These are phyloP conservation scores for Tachypleus tridentatus DNA, from an alignment of 1,140 invertebrate genomes.

Conservation along the genomic window DNA sequence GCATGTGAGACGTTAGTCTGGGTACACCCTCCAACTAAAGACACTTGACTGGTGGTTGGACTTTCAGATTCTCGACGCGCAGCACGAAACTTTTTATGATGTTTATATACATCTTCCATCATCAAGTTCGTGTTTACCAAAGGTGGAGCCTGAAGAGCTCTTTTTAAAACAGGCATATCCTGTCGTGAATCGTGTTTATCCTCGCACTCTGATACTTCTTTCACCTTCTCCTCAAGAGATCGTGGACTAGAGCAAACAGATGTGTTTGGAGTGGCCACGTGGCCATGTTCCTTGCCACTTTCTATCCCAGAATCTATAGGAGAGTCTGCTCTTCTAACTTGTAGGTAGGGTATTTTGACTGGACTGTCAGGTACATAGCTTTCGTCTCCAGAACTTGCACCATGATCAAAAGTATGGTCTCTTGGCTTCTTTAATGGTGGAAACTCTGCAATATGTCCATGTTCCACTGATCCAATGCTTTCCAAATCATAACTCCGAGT, in stretches of 20 bases:
- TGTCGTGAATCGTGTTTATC: conserved; percentile 28
- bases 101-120: conserved; percentile 85
- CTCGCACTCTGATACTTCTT: conserved; percentile 2
- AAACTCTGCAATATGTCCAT: too few species aligned
- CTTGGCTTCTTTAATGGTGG: conserved; percentile 39
- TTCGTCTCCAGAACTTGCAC: conserved; percentile 52
- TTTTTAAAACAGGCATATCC: conserved; percentile 81
- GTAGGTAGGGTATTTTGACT: conserved; percentile 2
- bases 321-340: conserved; percentile 47
- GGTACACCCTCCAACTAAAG: conserved; percentile 32
- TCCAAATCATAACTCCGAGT: conserved; percentile 12
- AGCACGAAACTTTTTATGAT: conserved; percentile 76
- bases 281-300: conserved; percentile 48
- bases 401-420: conserved; percentile 45
- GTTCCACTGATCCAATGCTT: too few species aligned
- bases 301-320: conserved; percentile 83
- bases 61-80: not conserved
- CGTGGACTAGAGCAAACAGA: conserved; percentile 57
- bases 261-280: conserved; percentile 40
- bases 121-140: conserved; percentile 55
- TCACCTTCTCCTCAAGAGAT: conserved; percentile 8
- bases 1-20: conserved; percentile 32
- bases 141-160: conserved; percentile 75
- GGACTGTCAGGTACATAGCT: conserved; percentile 21
- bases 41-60: conserved; percentile 22